Conservation (phyloP, 2,888 invertebrate genomes). For the Parapristionchus giblindavisi region DNA sequence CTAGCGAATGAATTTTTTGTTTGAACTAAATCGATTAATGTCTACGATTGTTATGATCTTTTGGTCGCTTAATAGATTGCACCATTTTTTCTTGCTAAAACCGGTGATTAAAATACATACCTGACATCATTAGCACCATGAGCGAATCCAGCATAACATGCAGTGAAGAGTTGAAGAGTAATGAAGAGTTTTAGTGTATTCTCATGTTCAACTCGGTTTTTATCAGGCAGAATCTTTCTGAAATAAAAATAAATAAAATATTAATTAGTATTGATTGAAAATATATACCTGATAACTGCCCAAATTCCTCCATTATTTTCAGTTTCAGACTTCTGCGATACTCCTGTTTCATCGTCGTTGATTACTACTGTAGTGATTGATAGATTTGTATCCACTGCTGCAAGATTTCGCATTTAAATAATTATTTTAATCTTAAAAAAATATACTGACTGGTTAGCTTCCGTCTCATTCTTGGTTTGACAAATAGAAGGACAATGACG, state of each 20-base stretch:
- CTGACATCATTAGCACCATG: constrained; percentile 99
- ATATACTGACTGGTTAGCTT: constrained; percentile 29
- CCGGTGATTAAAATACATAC: constrained; percentile 72
- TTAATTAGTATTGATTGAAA: no score
- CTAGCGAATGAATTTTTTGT: no score
- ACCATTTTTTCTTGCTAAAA: no score
- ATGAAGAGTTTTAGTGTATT: constrained; percentile 78
- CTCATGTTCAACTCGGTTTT: constrained; percentile 37
- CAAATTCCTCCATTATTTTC: no score
- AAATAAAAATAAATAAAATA: no score
- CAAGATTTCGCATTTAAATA: neutral
- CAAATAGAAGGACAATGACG: constrained; percentile 46
- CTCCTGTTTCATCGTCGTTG: no score
- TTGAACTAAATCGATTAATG: no score
- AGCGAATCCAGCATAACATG: constrained; percentile 97
- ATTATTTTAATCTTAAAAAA: neutral
- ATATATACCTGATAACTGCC: no score
- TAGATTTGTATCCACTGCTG: no score
- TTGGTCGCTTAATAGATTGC: no score
- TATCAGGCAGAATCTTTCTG: constrained; percentile 31
- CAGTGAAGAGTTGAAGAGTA: constrained; percentile 93
- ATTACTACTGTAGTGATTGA: no score
- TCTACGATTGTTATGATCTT: no score
- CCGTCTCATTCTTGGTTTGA: constrained; percentile 47
- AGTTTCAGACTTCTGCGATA: constrained; percentile 9